Base-by-base conservation (phyloP, 35 echinoderm and acorn worm genomes). In the Acanthaster planci region DNA sequence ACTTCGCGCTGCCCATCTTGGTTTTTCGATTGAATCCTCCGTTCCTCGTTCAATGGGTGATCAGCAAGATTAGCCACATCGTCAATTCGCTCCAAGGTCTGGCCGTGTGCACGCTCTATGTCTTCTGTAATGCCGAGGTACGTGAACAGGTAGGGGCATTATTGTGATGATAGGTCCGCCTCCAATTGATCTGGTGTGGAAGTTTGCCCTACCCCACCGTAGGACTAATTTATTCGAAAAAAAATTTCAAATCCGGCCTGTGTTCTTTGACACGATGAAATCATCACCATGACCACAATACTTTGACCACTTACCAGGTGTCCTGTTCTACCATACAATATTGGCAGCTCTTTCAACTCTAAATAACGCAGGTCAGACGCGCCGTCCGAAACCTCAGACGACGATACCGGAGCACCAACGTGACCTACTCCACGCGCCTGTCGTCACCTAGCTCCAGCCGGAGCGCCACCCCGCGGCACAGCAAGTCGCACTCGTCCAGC, bases 91-190 rank as follows among this genome's bases (percentile, higher is more conserved):
- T 72, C 26, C 64, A 72, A 26, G 64, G 64, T 35, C 29, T 72
- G 64, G 64, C 64, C 34, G 64, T 72, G 26, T 31, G 64, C 34
- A 72, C 64, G 14, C 34, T 72, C 19, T 72, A 72, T 72, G 64
- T 72, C 64, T 72, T 72, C 64, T 72, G 64, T 8, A 72, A 72
- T 72, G 64, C 64, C 34, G 64, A 72, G 64, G 64, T 72, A 72
- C 0, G 64, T 72, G 30, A 72, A 31, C 64, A 72, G 64, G 64
- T 72, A 72, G 7, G 64, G 29, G 30, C 64, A 72, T 47, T 47
- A 47, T 12, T 47, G 42, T 47, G 4, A 47, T 47, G 42, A n/a
- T 12, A 47, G 42, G 12, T 4, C 12, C 12, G 42, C 12, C 4
- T 4, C 12, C 42, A 47, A 47, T 4, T 47, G 4, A 4, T 47